Base-by-base conservation (phyloP, 1,140 invertebrate genomes). In the Temnothorax curvispinosus region DNA sequence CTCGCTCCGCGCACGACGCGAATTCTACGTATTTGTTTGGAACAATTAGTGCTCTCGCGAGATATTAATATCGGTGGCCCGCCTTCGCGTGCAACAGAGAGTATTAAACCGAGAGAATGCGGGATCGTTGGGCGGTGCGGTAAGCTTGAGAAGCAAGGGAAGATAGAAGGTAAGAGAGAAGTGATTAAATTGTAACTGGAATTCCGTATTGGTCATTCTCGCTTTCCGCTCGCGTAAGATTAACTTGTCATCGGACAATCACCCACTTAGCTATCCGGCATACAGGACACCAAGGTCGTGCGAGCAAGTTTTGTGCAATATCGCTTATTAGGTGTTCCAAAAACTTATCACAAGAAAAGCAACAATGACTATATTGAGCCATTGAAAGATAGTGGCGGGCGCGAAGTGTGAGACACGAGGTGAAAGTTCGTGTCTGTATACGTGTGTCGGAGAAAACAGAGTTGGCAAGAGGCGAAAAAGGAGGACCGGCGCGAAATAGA, bases 11-110 rank as follows among this genome's bases (percentile, higher is more conserved):
- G 32, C 50, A 47, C 21, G 11, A 65, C 18, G 76, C 72, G 35
- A 87, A 82, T 87, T 87, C 50, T 81, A 64, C 89, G 58, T 76
- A 88, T 52, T 80, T 72, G 71, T 72, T 56, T 76, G 58, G 77
- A 76, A 81, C 91, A 91, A 91, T 91, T 92, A 91, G 71, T 88
- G 69, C 90, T 91, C 90, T 90, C 89, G 77, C 60, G 81, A 54
- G 86, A 84, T 90, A 91, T 91, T 92, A 91, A 91, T 92, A 92
- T 90, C 87, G 77, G 69, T 62, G 67, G 41, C 50, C 47, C 52
- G 52, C 18, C 27, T 69, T 11, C 11, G 15, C 11, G 21, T 18
- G 13, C 21, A 21, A 44, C 21, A 13, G 60, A 47, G 32, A 52
- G n/a, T 21, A 44, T 7, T 32, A 60, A 60, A 74, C 54, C 60